Conservation (phyloP, 2,888 invertebrate genomes). For the Sesia bembeciformis region DNA sequence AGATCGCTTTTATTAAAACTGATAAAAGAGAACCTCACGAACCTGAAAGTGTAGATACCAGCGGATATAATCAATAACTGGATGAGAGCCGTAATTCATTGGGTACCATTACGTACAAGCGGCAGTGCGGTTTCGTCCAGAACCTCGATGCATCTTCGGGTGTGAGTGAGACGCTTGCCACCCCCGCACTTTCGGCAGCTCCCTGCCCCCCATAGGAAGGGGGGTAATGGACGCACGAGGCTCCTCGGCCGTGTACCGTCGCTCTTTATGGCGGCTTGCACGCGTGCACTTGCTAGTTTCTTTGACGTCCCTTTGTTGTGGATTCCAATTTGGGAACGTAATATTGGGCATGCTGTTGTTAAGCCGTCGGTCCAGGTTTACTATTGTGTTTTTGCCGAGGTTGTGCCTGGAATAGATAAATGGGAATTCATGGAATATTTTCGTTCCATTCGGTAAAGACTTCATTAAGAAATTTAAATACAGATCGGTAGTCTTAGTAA, state of each 20-base stretch:
- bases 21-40: not conserved
- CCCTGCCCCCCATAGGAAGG: constrained; percentile 28
- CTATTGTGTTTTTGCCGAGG: not conserved
- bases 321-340: constrained; percentile 61
- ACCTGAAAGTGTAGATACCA: not conserved
- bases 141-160: constrained; percentile 67
- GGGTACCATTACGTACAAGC: constrained; percentile 32
- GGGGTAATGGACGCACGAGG: constrained; percentile 71
- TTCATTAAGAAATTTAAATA: too few relatives aligned
- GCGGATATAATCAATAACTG: not conserved
- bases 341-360: not conserved
- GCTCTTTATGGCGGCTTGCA: constrained; percentile 64
- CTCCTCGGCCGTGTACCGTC: constrained; percentile 49
- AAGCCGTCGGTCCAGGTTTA: not conserved
- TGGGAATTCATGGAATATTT: not conserved
- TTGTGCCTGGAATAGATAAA: not conserved
- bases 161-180: constrained; percentile 44
- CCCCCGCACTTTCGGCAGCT: constrained; percentile 50
- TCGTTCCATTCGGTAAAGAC: not conserved
- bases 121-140: constrained; percentile 66
- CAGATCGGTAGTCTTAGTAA: too few relatives aligned
- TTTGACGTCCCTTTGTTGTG: constrained; percentile 66
- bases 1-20: too few relatives aligned
- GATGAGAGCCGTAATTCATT: constrained; percentile 52
- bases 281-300: constrained; percentile 70